Evolutionary conservation across 2,797 vertebrate genomes (phyloP).

Genomic region (Coregonus ussuriensis): DNA sequence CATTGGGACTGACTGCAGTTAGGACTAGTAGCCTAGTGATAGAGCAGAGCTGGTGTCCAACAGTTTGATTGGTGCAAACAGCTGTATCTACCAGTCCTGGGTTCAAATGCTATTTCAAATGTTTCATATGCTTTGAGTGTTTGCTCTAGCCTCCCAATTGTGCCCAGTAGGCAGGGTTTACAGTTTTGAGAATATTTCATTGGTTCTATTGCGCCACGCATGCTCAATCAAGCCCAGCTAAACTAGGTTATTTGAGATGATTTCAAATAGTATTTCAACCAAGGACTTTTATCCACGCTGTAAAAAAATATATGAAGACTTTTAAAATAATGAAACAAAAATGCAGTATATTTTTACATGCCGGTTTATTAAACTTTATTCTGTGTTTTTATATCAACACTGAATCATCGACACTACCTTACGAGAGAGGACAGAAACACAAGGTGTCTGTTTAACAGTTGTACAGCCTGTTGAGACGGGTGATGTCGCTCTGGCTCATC

Average conservation of each 20-base stretch:
- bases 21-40: neutral
- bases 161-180: too few relatives aligned
- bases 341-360: neutral
- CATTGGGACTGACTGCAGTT: neutral
- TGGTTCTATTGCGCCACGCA: too few relatives aligned
- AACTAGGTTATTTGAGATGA: neutral
- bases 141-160: too few relatives aligned
- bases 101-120: neutral
- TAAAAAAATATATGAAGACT: neutral
- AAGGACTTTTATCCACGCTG: too few relatives aligned
- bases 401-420: neutral
- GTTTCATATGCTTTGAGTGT: neutral
- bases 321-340: neutral
- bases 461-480: conserved; percentile 64
- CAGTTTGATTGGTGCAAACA: neutral
- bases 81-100: too few relatives aligned
- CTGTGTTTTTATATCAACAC: neutral
- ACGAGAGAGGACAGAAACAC: neutral
- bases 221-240: too few relatives aligned
- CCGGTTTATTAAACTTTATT: neutral
- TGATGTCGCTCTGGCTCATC: conserved; percentile 68
- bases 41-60: neutral
- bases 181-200: too few relatives aligned
- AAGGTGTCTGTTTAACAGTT: conserved; percentile 44
- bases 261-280: too few relatives aligned